phyloP scores from a whole-genome alignment of 2,797 vertebrate genomes.

The Enteromius thamalakanensis region DNA sequence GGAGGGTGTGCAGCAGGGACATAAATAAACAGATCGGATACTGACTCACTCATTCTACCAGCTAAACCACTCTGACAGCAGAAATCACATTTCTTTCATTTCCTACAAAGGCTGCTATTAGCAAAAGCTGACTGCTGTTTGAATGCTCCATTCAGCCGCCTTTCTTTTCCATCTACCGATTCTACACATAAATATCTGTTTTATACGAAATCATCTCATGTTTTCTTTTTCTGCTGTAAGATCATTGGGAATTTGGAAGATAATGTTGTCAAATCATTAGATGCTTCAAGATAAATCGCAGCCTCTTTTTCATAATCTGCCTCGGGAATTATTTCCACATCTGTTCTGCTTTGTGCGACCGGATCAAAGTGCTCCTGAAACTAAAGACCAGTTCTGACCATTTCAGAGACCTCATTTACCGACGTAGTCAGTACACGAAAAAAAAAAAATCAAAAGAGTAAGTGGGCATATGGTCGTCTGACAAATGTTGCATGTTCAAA shows the following conservation, averaged over 20 bases:
- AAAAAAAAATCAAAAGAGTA: slow-evolving; percentile 35
- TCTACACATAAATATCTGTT: slow-evolving; percentile 32
- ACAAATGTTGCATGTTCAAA: slow-evolving; percentile 34
- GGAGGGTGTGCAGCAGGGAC: slow-evolving; percentile 67
- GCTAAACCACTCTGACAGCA: slow-evolving; percentile 71
- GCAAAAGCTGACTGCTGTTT: slow-evolving; percentile 46
- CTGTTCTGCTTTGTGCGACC: slow-evolving; percentile 18
- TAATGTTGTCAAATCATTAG: slow-evolving; percentile 36
- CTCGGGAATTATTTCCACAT: slow-evolving; percentile 33
- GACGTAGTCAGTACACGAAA: slow-evolving; percentile 3
- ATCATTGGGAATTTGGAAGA: slow-evolving; percentile 24
- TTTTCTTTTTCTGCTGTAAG: slow-evolving; percentile 25
- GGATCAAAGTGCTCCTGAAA: slow-evolving; percentile 36
- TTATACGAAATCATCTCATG: slow-evolving; percentile 12
- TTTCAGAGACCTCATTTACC: slow-evolving; percentile 17
- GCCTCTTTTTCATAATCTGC: slow-evolving; percentile 8
- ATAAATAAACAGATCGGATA: slow-evolving; percentile 73
- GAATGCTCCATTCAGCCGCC: slow-evolving; percentile 33
- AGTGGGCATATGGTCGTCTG: slow-evolving; percentile 37
- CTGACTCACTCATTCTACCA: slow-evolving; percentile 70
- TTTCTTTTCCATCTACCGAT: slow-evolving; percentile 14
- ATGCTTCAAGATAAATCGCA: slow-evolving; percentile 36
- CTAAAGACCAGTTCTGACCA: slow-evolving; percentile 31
- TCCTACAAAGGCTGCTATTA: slow-evolving; percentile 63
- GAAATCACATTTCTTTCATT: slow-evolving; percentile 60